A percentile compares a stretch with the other conserved stretches of the same genome.
phyloP scores from a whole-genome alignment of 2,888 invertebrate genomes.

The Drosophila anomelani region DNA sequence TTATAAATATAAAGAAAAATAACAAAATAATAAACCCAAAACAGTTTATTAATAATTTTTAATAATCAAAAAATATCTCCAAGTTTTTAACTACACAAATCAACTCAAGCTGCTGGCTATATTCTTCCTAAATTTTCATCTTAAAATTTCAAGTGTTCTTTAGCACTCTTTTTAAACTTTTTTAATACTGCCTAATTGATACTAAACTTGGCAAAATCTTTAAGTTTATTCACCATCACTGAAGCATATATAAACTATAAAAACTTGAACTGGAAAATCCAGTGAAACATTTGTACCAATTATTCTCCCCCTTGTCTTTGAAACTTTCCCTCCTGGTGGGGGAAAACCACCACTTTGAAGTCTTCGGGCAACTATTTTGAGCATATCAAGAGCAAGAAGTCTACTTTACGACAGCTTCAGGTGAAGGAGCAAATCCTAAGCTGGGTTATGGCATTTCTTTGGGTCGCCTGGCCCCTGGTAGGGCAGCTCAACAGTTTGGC shows the following conservation, averaged over 20 bases:
- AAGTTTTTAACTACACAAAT: not conserved
- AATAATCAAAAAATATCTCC: no score
- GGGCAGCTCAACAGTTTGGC: constrained; percentile 71
- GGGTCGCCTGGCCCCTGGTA: constrained; percentile 16
- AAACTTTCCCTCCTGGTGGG: not conserved
- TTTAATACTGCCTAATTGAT: constrained; percentile 3
- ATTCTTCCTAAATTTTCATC: not conserved
- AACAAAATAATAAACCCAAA: no score
- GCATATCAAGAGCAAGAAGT: constrained; percentile 17
- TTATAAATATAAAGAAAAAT: not conserved
- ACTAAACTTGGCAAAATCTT: constrained; percentile 5
- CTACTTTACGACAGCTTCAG: constrained; percentile 31
- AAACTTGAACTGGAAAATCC: constrained; percentile 6
- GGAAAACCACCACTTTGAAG: constrained; percentile 8
- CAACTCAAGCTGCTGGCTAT: not conserved
- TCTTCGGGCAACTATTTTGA: constrained; percentile 11
- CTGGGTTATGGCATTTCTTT: constrained; percentile 42
- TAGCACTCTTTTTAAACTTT: not conserved
- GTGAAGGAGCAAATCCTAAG: constrained; percentile 33
- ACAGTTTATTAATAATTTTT: no score
- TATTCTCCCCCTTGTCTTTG: constrained; percentile 15
- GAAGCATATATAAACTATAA: not conserved
- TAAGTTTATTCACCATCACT: not conserved
- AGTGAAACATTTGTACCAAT: constrained; percentile 36
- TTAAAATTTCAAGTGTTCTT: not conserved